Percentiles rank a stretch among this genome's conserved stretches.
phyloP scores from a whole-genome alignment of 1,140 invertebrate species.

The Copidosoma floridanum region DNA sequence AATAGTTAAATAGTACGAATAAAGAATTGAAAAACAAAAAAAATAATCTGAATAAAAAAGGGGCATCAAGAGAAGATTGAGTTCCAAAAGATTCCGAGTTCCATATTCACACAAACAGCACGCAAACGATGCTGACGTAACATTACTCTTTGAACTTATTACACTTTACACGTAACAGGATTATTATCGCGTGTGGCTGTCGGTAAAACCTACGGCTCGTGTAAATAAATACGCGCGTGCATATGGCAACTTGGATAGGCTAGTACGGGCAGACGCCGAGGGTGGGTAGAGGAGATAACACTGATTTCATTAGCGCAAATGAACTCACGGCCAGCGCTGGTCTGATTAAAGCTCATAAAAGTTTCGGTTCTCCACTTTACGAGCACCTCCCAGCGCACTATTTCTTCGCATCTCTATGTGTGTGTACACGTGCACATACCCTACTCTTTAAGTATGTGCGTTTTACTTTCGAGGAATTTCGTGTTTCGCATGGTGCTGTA shows the following conservation, averaged over 20 bases:
- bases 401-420: too few species aligned
- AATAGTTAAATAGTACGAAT: too few species aligned
- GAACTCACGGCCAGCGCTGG: slow-evolving; percentile 37
- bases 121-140: too few species aligned
- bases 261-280: background rate
- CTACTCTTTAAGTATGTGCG: background rate
- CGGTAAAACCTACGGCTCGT: too few species aligned
- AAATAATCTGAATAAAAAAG: too few species aligned
- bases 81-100: too few species aligned
- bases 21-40: too few species aligned
- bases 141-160: slow-evolving; percentile 1
- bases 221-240: background rate
- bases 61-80: too few species aligned
- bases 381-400: background rate
- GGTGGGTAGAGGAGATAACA: slow-evolving; percentile 34
- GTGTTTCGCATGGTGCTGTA: background rate
- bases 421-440: background rate
- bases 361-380: slow-evolving; percentile 25
- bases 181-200: too few species aligned
- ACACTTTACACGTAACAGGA: too few species aligned
- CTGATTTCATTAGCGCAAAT: slow-evolving; percentile 50
- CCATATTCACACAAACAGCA: too few species aligned
- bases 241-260: background rate
- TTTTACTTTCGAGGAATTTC: slow-evolving; percentile 7
- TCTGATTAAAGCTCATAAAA: slow-evolving; percentile 47